These are phyloP conservation scores for Lagopus muta DNA, from an alignment of 2,113 vertebrate species.

Conservation along the genomic window DNA sequence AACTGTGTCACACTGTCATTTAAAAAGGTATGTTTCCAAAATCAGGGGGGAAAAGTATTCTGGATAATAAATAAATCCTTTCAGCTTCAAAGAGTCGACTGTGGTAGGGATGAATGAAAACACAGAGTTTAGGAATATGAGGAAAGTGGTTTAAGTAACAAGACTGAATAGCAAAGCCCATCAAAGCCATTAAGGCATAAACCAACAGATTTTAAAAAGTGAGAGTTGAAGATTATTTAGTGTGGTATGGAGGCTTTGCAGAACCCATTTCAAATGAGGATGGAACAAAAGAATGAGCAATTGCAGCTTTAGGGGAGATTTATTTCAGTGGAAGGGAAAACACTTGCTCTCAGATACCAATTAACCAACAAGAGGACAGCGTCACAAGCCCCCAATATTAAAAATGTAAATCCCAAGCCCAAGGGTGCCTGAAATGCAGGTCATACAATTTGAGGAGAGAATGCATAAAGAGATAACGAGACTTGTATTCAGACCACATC, in stretches of 20 bases:
- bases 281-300: conserved; percentile 82
- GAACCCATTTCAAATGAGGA: conserved; percentile 82
- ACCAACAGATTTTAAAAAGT: conserved; percentile 83
- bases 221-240: conserved; percentile 84
- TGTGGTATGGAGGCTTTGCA: conserved; percentile 79
- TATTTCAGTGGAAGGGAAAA: conserved; percentile 83
- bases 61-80: conserved; percentile 83
- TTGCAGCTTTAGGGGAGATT: conserved; percentile 83
- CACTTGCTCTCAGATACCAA: conserved; percentile 85
- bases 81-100: conserved; percentile 77
- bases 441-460: conserved; percentile 77
- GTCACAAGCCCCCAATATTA: conserved; percentile 81
- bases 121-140: conserved; percentile 70
- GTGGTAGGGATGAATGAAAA: conserved; percentile 74
- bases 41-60: conserved; percentile 73
- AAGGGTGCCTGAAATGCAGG: conserved; percentile 80
- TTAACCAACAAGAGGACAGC: conserved; percentile 80
- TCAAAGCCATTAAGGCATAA: conserved; percentile 85
- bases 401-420: conserved; percentile 85
- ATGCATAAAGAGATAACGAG: conserved; percentile 74
- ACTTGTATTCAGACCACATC: conserved; percentile 48
- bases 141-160: conserved; percentile 78
- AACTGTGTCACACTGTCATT: conserved; percentile 76
- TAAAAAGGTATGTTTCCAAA: conserved; percentile 78
- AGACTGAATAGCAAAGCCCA: conserved; percentile 80